Conservation (phyloP, 2,888 invertebrate genomes). For the Cantharis nigra region DNA sequence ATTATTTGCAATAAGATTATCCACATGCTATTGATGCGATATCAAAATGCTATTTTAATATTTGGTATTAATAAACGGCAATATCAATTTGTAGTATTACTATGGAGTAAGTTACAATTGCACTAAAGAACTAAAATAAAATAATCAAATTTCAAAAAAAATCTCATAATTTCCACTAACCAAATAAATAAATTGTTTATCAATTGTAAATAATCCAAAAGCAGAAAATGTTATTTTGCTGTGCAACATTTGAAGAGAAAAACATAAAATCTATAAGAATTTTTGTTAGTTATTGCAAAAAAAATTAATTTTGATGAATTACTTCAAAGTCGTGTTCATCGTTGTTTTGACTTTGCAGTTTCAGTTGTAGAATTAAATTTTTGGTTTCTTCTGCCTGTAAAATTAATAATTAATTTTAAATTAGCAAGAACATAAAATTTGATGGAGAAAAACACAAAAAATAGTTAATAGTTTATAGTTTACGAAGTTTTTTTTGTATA, state of each 20-base stretch:
- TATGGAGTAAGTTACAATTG: too few relatives aligned
- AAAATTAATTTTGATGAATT: neutral
- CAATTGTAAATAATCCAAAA: neutral
- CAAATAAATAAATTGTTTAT: neutral
- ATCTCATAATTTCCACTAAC: neutral
- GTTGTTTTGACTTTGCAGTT: neutral
- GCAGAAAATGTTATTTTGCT: neutral
- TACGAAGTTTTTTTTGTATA: too few relatives aligned
- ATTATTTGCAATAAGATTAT: too few relatives aligned
- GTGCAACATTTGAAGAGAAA: neutral
- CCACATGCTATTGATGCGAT: too few relatives aligned
- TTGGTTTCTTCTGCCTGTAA: neutral
- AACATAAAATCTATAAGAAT: neutral
- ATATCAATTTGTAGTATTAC: too few relatives aligned
- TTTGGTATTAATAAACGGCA: too few relatives aligned
- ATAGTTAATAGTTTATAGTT: too few relatives aligned
- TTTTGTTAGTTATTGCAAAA: neutral
- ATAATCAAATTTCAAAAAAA: too few relatives aligned
- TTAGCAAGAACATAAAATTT: too few relatives aligned
- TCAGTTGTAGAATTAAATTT: neutral
- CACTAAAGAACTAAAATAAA: too few relatives aligned
- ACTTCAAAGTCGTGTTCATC: neutral
- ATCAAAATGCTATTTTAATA: too few relatives aligned
- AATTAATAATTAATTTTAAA: neutral
- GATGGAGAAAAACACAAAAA: too few relatives aligned